Base-by-base conservation (phyloP, 2,888 invertebrate species). In the Latrodectus hesperus region DNA sequence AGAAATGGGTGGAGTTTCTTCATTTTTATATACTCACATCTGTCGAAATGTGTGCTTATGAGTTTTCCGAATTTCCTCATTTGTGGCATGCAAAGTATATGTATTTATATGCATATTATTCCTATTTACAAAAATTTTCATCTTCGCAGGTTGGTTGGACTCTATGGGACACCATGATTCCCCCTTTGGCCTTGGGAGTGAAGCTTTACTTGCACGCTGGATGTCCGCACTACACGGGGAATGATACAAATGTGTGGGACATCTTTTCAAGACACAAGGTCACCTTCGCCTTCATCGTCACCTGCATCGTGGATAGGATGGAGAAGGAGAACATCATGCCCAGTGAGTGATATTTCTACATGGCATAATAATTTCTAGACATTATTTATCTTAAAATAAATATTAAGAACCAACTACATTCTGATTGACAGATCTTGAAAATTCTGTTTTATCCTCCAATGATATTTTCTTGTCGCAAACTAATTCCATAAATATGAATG, bases 131-230 rank as follows among this genome's bases (percentile, higher is more conserved):
- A 38, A 38, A 38, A 5, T 38, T 38, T 38, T 38, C 38, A 38
- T 38, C 38, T 38, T 38, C 4, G 92, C 22, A 94, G 94, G 93
- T 91, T 94, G 94, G 94, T 26, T 94, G 94, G 94, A 94, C 94
- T 94, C 94, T 94, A 94, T 94, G 94, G 93, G 94, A 94, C 90
- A 94, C 94, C 94, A 91, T 93, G 81, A 92, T 94, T 64, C 91
- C 93, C 0, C 92, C 92, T 9, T 91, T 94, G 77, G 92, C 93
- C 26, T 91, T 92, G 3, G 93, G 94, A 16, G 91, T 92, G 14
- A 90, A 93, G 22, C 92, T 94, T 49, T 93, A 94, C 22, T 91
- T 94, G 3, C 94, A 94, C 90, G 94, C 94, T 90, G 94, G 94
- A 49, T 93, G 94, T n/a, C 94, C 94, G 1, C 91, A 93, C 9